Conservation (phyloP, 2,888 invertebrate species). For the Patella pellucida region DNA sequence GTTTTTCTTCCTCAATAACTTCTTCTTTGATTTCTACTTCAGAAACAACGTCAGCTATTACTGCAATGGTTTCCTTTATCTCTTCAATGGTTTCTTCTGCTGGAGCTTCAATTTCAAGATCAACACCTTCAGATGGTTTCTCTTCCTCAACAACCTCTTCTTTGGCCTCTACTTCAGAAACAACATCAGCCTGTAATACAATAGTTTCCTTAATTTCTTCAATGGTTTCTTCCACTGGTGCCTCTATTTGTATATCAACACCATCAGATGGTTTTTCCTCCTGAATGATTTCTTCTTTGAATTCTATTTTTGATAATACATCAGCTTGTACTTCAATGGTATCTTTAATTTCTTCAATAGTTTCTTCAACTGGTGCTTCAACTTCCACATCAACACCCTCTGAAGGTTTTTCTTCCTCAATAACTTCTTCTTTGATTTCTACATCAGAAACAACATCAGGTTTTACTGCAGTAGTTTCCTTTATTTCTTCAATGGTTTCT, state of each 20-base stretch:
- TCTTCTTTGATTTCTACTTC: slow-evolving; percentile 22
- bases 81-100: slow-evolving; percentile 33
- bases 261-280: slow-evolving; percentile 33
- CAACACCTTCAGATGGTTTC: slow-evolving; percentile 11
- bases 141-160: background rate
- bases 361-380: slow-evolving; percentile 29
- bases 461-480: slow-evolving; percentile 2
- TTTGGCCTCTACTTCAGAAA: slow-evolving; percentile 5
- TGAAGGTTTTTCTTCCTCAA: slow-evolving; percentile 26
- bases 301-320: slow-evolving; percentile 31
- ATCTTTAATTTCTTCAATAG: slow-evolving; percentile 24
- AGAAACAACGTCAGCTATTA: slow-evolving; percentile 8
- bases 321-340: slow-evolving; percentile 26
- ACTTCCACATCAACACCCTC: slow-evolving; percentile 28
- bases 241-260: slow-evolving; percentile 24
- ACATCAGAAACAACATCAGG: background rate
- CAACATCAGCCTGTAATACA: background rate
- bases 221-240: slow-evolving; percentile 29
- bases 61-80: slow-evolving; percentile 6
- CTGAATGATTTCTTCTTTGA: slow-evolving; percentile 35
- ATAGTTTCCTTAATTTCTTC: slow-evolving; percentile 27
- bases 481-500: slow-evolving; percentile 32
- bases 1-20: slow-evolving; percentile 23
- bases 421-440: slow-evolving; percentile 25
- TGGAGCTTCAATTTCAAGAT: slow-evolving; percentile 3